A percentile compares a stretch with the other conserved stretches of the same genome.
These are phyloP conservation scores for chimpanzee (Pan troglodytes) DNA, from an alignment of 2,113 vertebrate genomes.

Conservation along the genomic window NHGRI_mPanTro3-v2.1_pri NC_072401.2:140180001-140180500, in stretches of 20 bases:
- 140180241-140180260: not conserved
- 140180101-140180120: not conserved
- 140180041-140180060: not conserved
- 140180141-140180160: not conserved
- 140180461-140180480: conserved; percentile 4
- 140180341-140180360: not conserved
- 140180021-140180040: not conserved
- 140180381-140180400: not conserved
- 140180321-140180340: not conserved
- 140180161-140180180: not conserved
- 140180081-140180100: not conserved
- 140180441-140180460: not conserved
- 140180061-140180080: not conserved
- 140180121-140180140: not conserved
- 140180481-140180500: not conserved
- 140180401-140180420: not conserved
- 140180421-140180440: not conserved
- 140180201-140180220: not conserved
- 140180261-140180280: not conserved
- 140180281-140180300: not conserved
- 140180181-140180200: not conserved
- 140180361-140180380: not conserved
- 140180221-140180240: not conserved
- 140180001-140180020: fast-evolving
- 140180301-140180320: not conserved